Conservation (phyloP, 2,113 vertebrate species). For the Ceyx melanurus region DNA sequence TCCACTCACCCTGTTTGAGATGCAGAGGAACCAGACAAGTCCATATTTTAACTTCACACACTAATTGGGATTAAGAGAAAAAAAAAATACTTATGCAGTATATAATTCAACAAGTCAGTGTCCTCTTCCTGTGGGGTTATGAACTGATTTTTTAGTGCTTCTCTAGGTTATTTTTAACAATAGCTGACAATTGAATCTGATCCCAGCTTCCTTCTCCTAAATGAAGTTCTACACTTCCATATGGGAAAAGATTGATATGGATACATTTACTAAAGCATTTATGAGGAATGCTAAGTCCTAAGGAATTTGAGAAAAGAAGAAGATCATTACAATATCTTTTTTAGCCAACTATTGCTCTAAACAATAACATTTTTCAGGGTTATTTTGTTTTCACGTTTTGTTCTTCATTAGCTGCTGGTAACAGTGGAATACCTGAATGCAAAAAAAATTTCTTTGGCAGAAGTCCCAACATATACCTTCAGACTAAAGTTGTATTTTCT, state of each 20-base stretch:
- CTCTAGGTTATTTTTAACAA: background rate
- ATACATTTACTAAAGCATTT: background rate
- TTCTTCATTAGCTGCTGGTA: conserved; percentile 3
- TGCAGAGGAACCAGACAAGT: background rate
- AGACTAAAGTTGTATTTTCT: conserved; percentile 33
- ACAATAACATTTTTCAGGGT: background rate
- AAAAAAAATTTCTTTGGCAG: conserved; percentile 50
- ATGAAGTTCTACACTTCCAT: background rate
- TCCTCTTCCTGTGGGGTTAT: background rate
- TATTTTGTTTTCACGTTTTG: background rate
- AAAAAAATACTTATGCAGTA: background rate
- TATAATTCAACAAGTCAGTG: background rate
- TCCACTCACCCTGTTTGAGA: background rate
- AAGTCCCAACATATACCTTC: conserved; percentile 21
- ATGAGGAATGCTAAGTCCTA: background rate
- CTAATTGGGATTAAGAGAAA: background rate
- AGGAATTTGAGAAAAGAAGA: conserved; percentile 1
- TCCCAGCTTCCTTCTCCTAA: background rate
- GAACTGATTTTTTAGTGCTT: background rate
- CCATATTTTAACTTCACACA: background rate
- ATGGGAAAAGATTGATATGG: background rate
- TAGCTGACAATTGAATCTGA: background rate
- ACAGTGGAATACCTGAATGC: background rate
- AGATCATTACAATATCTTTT: background rate
- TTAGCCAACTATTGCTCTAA: background rate